Base-by-base conservation (phyloP, 2,113 vertebrate genomes). In the Lampris megalopsis region DNA sequence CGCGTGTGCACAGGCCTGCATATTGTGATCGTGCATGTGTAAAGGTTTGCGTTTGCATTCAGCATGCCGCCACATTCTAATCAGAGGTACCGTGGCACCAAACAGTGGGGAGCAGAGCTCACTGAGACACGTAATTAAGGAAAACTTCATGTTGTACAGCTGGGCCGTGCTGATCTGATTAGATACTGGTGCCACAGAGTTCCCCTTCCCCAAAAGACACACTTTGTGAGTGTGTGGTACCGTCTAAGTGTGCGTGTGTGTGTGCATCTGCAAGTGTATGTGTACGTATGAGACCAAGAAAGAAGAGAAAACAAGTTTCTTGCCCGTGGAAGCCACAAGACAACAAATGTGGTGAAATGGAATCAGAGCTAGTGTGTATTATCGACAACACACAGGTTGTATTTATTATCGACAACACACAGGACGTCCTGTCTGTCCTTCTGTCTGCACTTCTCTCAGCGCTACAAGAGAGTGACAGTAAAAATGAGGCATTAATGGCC, bases 101-200 rank as follows among this genome's bases (percentile, higher is more conserved):
- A 77, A 75, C 86, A 73, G 79, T 75, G 57, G 84, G 80, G 80
- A 89, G 81, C 80, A 90, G 91, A 92, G 90, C 84, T 87, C 86
- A 92, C 91, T 92, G 88, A 81, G 83, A 90, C 24, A 24, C 24
- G 24, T 92, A 89, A 92, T 90, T 89, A 90, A 77, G 80, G 82
- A 84, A 88, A 80, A 86, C 87, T 91, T 86, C 78, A 82, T 86
- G 85, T 84, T 65, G 86, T 90, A 91, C 83, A 92, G 87, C 87
- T 90, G 89, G 87, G 78, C 75, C 82, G 77, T 63, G 69, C 58
- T 59, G 83, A 79, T 80, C 84, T 92, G 85, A 91, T 91, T 91
- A 83, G 86, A 92, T 91, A 80, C 73, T 83, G 84, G 81, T 86
- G 84, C 86, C 83, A 84, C 83, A 82, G 70, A 61, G 81, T 75